Evolutionary conservation across 2,113 vertebrate species (phyloP).

Genomic region (Sphyrna mokarran): DNA sequence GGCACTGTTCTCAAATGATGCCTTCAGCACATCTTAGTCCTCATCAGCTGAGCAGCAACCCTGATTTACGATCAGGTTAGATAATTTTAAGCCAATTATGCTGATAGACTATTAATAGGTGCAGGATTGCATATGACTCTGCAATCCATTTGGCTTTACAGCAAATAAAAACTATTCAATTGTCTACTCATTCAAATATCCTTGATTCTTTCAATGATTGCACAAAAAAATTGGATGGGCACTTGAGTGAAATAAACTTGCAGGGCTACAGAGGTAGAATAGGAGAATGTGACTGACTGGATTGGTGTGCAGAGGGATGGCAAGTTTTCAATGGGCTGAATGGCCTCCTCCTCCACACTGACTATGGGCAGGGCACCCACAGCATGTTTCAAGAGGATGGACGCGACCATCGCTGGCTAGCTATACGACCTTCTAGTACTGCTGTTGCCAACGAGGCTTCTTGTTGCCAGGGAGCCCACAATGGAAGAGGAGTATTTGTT

Average conservation of each 20-base stretch:
- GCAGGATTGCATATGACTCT: neutral
- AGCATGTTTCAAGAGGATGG: too few species aligned
- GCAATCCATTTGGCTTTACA: neutral
- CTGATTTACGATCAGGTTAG: slow-evolving; percentile 14
- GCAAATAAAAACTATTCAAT: neutral
- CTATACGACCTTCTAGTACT: too few species aligned
- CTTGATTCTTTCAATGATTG: neutral
- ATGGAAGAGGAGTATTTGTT: too few species aligned
- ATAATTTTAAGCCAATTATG: slow-evolving; percentile 2
- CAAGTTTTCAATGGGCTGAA: neutral
- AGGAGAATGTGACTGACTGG: neutral
- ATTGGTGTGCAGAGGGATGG: neutral
- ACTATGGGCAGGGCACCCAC: neutral
- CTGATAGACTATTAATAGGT: neutral
- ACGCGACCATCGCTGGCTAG: too few species aligned
- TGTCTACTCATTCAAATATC: neutral
- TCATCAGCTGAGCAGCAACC: neutral
- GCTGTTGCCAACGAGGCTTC: too few species aligned
- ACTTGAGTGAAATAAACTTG: neutral
- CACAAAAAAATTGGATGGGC: neutral
- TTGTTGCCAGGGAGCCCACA: too few species aligned
- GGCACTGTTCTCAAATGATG: neutral
- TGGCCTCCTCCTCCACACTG: neutral
- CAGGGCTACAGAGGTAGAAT: neutral
- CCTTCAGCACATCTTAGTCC: neutral